Percentiles rank a stretch among this genome's conserved stretches.
Conservation (phyloP, 2,113 vertebrate species). For the Oreotrochilus melanogaster region DNA sequence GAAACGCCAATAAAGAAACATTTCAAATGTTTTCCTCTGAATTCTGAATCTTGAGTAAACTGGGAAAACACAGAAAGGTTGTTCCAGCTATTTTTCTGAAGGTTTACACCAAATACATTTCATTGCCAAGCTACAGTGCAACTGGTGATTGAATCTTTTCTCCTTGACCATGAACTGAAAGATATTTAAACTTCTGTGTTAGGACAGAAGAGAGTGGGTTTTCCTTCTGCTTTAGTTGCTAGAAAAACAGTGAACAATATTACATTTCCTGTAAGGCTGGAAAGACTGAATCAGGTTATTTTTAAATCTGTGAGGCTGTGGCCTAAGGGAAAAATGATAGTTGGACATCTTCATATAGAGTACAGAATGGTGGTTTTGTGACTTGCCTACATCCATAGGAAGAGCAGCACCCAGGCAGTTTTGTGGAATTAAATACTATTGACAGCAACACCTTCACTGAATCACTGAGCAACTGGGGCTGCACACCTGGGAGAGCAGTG, state of each 20-base stretch:
- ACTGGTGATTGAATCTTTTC: background rate
- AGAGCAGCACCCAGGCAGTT: background rate
- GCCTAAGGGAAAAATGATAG: conserved; percentile 2
- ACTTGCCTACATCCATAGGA: background rate
- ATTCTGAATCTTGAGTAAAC: conserved; percentile 1
- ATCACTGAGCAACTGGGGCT: background rate
- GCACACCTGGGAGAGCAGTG: background rate
- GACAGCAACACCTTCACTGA: background rate
- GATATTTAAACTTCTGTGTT: background rate
- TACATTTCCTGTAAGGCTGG: conserved; percentile 32
- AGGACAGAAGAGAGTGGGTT: background rate
- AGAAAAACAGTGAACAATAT: background rate
- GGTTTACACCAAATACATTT: background rate
- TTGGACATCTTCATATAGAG: background rate
- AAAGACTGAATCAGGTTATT: background rate
- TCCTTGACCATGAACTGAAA: background rate
- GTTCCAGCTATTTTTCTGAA: background rate
- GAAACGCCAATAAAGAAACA: background rate
- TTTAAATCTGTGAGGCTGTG: background rate
- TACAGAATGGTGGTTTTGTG: background rate
- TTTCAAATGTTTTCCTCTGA: background rate
- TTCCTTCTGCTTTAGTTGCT: conserved; percentile 17
- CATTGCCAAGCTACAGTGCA: background rate
- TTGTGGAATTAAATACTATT: background rate
- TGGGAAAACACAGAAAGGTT: background rate